Percentiles rank a stretch among this genome's conserved stretches.
Conservation (phyloP, 2,797 vertebrate species). For the Oreortyx pictus region DNA sequence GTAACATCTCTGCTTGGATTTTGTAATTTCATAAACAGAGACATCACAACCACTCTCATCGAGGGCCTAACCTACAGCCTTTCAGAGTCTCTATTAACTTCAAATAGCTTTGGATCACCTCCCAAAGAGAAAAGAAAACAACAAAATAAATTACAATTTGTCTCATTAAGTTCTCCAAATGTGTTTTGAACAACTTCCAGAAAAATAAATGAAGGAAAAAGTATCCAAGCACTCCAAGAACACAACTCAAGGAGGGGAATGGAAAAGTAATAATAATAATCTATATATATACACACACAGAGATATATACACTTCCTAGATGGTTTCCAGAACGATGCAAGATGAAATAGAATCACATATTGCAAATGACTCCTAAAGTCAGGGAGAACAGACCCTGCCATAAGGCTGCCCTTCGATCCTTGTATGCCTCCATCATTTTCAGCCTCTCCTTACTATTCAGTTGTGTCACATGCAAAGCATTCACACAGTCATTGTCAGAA, state of each 20-base stretch:
- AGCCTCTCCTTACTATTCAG: background rate
- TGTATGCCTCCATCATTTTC: rapidly evolving
- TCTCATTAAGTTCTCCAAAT: conserved; percentile 59
- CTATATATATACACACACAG: too few relatives aligned
- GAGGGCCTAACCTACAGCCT: conserved; percentile 10
- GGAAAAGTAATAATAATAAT: background rate
- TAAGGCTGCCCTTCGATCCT: background rate
- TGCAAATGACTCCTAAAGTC: background rate
- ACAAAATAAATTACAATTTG: conserved; percentile 47
- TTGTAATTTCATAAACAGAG: conserved; percentile 32
- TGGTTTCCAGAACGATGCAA: background rate
- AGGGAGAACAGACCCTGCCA: background rate
- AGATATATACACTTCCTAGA: background rate
- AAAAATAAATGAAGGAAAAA: conserved; percentile 49
- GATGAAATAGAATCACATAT: conserved; percentile 3
- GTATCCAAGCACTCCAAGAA: conserved; percentile 33
- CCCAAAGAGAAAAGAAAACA: background rate
- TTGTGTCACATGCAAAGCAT: background rate
- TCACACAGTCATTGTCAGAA: background rate
- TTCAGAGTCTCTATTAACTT: conserved; percentile 22
- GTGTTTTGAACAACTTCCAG: conserved; percentile 54
- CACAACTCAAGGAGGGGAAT: background rate
- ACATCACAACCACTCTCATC: conserved; percentile 4
- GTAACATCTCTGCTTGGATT: background rate
- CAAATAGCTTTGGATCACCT: conserved; percentile 32